Conservation (phyloP, 2,888 invertebrate genomes). For the Zelleria hepariella region DNA sequence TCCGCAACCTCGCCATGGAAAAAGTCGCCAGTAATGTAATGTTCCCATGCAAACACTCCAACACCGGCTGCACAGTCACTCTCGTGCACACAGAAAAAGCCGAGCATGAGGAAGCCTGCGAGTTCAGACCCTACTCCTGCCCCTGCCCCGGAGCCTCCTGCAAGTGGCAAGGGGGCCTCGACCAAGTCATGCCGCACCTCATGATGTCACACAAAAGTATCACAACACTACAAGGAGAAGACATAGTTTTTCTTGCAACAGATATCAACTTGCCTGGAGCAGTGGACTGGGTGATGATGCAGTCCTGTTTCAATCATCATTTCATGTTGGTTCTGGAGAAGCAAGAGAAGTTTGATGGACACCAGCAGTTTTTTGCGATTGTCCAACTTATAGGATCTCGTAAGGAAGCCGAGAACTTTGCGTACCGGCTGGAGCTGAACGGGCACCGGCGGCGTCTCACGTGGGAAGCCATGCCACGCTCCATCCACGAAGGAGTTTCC, state of each 20-base stretch:
- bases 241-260: constrained; percentile 99
- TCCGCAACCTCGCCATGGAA: constrained; percentile 99
- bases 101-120: constrained; percentile 98
- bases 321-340: constrained; percentile 99
- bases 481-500: constrained; percentile 98
- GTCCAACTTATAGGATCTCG: constrained; percentile 98
- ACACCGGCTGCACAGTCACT: constrained; percentile 93
- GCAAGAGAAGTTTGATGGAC: constrained; percentile 97
- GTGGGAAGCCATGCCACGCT: constrained; percentile 99
- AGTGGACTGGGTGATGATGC: constrained; percentile 99
- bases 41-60: constrained; percentile 99
- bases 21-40: constrained; percentile 98
- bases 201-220: constrained; percentile 98
- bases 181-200: constrained; percentile 98
- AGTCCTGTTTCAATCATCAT: constrained; percentile 98
- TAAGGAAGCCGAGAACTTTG: constrained; percentile 99
- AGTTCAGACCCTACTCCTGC: constrained; percentile 98
- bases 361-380: constrained; percentile 97
- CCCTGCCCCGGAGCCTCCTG: constrained; percentile 99
- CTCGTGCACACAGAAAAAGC: constrained; percentile 97
- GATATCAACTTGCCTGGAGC: constrained; percentile 99
- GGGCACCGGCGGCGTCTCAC: constrained; percentile 94
- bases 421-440: constrained; percentile 97
- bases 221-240: constrained; percentile 98
- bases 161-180: constrained; percentile 98